Evolutionary conservation across 2,888 invertebrate genomes (phyloP).

Genomic region (Crocallis elinguaria): DNA sequence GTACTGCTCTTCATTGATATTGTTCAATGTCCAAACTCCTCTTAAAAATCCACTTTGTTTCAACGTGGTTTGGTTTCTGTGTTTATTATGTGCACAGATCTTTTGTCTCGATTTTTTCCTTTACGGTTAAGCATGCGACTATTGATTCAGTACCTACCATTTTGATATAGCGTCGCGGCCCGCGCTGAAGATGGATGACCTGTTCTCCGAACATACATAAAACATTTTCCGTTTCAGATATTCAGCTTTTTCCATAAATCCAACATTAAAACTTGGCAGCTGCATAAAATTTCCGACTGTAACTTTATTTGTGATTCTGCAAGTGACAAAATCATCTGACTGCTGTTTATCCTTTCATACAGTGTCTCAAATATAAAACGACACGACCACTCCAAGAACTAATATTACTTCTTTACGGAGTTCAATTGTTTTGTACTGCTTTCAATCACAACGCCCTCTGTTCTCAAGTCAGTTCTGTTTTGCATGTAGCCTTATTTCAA

Average conservation of each 20-base stretch:
- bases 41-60: too few relatives aligned
- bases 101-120: constrained; percentile 16
- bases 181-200: constrained; percentile 29
- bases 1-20: too few relatives aligned
- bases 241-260: constrained; percentile 41
- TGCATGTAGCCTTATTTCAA: constrained; percentile 15
- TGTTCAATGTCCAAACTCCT: too few relatives aligned
- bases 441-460: not conserved
- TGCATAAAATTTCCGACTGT: constrained; percentile 32
- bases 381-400: not conserved
- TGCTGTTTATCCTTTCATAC: constrained; percentile 53
- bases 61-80: not conserved
- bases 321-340: constrained; percentile 57
- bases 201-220: constrained; percentile 32
- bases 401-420: not conserved
- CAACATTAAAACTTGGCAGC: constrained; percentile 34
- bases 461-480: constrained; percentile 8
- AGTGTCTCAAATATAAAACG: constrained; percentile 5
- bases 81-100: not conserved
- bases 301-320: constrained; percentile 27
- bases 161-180: constrained; percentile 17
- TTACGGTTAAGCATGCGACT: constrained; percentile 5
- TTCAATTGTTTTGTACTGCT: not conserved
- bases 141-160: constrained; percentile 25
- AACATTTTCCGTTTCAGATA: constrained; percentile 34